Base-by-base conservation (phyloP, 2,888 invertebrate species). In the Nymphalis c-album region DNA sequence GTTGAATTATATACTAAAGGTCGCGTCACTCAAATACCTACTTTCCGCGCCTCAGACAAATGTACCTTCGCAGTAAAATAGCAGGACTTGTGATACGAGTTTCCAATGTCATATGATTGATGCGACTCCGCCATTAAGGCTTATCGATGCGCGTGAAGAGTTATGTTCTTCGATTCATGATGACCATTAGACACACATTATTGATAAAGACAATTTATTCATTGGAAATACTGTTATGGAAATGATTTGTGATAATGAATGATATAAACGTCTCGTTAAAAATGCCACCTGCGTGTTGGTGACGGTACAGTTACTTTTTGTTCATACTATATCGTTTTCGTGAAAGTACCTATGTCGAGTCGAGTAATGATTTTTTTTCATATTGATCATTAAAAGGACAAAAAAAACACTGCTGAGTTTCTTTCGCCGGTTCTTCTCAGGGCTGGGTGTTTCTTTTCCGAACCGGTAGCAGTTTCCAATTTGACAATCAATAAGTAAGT, bases 21-120 rank as follows among this genome's bases (percentile, higher is more conserved):
- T 31, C 40, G 13, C 13, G 40, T 13, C 40, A 13, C 40, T 13
- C 13, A 13, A 40, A 40, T 13, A 10, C 10, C n/a, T n/a, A 40
- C 40, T 40, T 1, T 0, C 4, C 13, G 40, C 40, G 47, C 18
- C 53, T 4, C 22, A 13, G 26, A 53, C 53, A 26, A 53, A 53
- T 53, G 53, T 22, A 53, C 26, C 22, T 50, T 53, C 22, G 26
- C 16, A 45, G 45, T 26, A 45, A 45, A 31, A 60, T 53, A 60
- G 51, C 51, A 51, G 51, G 59, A 59, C 60, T 48, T 60, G 55
- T 55, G 60, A 55, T 60, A 65, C 47, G 20, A 46, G 53, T 47
- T 55, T 65, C 65, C 47, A 65, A 47, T 60, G 53, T 40, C 46
- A 57, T 31, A 61, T 70, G 70, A 70, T 70, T 70, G 67, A 70